These are phyloP conservation scores for Gibbula magus DNA, from an alignment of 2,888 invertebrate species.

Conservation along the genomic window DNA sequence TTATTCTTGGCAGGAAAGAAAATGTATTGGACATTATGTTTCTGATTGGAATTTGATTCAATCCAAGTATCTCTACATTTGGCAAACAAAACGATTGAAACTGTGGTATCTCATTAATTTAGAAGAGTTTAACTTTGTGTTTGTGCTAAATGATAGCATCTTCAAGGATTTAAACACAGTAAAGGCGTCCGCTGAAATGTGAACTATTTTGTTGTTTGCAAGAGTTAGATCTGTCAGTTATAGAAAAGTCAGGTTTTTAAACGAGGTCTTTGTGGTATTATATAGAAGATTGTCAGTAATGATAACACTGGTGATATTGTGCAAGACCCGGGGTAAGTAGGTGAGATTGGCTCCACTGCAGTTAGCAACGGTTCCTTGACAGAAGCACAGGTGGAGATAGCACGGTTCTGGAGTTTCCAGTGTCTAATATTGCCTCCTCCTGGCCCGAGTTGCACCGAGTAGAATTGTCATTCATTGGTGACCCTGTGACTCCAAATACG, in stretches of 20 bases:
- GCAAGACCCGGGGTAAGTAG: not conserved
- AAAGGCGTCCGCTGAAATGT: not conserved
- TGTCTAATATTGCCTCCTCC: no score
- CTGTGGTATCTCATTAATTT: not conserved
- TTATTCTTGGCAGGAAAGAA: not conserved
- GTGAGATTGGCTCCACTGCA: not conserved
- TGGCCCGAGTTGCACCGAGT: no score
- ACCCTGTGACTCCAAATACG: no score
- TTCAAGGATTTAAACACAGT: not conserved
- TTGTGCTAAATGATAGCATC: not conserved
- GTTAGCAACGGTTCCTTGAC: no score
- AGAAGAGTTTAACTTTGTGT: not conserved
- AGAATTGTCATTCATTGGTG: no score
- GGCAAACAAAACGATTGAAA: not conserved
- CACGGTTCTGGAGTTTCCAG: no score
- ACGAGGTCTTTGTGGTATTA: no score
- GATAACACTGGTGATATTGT: not conserved
- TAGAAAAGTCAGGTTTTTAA: no score
- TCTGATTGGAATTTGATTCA: not conserved
- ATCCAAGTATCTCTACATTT: not conserved
- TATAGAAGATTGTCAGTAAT: no score
- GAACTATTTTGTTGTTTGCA: no score
- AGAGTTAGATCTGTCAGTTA: no score
- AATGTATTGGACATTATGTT: not conserved
- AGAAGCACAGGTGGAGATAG: no score